Evolutionary conservation across 64 coral and sea anemone species (phyloP), one percentile per base, ranked within the genome.

Genomic region (Orbicella faveolata): DNA sequence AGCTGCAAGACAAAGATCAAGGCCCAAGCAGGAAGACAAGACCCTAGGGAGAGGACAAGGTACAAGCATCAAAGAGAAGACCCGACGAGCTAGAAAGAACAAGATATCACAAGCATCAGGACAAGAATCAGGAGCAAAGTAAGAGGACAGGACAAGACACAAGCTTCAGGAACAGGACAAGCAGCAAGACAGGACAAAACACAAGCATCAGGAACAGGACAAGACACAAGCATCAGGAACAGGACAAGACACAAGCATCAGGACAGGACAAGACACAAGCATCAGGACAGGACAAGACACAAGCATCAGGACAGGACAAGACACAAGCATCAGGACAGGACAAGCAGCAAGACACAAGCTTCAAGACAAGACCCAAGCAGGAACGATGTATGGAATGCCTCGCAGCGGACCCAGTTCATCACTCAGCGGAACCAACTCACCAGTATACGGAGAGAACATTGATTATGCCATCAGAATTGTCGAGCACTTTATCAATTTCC

Each of bases 391-490:
- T 20, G 36, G 21, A 13, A 72, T 25, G 36, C 36, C 20, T 19
- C 52, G 10, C 41, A 23, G 70, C 34, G 37, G n/a, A 84, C 63
- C 82, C 82, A 52, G 82, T 70, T 69, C 65, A 70, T 23, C 82
- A 21, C 36, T 52, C 64, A 84, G 51, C 16, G 37, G 44, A 84
- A 37, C 68, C 73, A 0, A 77, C 25, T 57, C 20, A 4, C 63
- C 73, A 62, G 34, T 84, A 51, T 72, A 91, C n/a, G 80, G 54
- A 39, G 89, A 91, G 59, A 91, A 83, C 37, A 59, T 91, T 11
- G 80, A 91, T 19, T 91, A 74, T 18, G 80, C 89, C 10, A 77
- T 91, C 20, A 64, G 44, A 84, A 91, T 84, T 12, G 89, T 84
- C 2, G 70, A 91, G 44, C 80, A 91, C 36, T 91, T 91, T 65